These are phyloP conservation scores for Kuschelorhynchus macadamiae DNA, from an alignment of 2,888 invertebrate genomes.

Conservation along the genomic window DNA sequence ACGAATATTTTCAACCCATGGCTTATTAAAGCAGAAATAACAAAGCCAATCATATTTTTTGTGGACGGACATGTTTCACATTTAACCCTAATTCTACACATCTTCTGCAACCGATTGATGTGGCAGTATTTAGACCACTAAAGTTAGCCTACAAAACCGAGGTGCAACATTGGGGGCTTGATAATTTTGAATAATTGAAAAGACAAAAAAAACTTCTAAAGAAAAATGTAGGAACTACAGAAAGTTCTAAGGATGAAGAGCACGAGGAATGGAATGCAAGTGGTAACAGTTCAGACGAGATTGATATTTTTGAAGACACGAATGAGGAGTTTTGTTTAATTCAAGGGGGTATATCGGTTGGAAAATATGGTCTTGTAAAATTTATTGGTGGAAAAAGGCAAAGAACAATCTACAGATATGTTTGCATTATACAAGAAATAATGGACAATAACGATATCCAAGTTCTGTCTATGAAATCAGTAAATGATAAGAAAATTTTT, in stretches of 20 bases:
- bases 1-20: too few relatives aligned
- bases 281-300: slow-evolving; percentile 3
- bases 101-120: too few relatives aligned
- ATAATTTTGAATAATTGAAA: too few relatives aligned
- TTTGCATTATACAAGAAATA: slow-evolving; percentile 8
- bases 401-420: slow-evolving; percentile 5
- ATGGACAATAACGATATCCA: slow-evolving; percentile 1
- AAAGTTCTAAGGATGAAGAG: not conserved
- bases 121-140: too few relatives aligned
- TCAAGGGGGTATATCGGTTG: slow-evolving; percentile 1
- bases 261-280: slow-evolving; percentile 7
- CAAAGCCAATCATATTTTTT: too few relatives aligned
- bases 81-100: too few relatives aligned
- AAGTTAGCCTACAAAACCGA: too few relatives aligned
- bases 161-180: too few relatives aligned
- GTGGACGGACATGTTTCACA: too few relatives aligned
- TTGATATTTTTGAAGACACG: slow-evolving; percentile 4
- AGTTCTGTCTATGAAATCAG: not conserved
- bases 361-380: slow-evolving; percentile 14
- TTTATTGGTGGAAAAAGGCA: slow-evolving; percentile 10
- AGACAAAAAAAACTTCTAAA: too few relatives aligned
- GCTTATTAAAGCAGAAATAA: too few relatives aligned
- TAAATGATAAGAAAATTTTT: not conserved
- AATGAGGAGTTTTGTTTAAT: slow-evolving; percentile 5
- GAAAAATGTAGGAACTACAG: too few relatives aligned